phyloP scores from a whole-genome alignment of 2,888 invertebrate species.

The Xanthia togata region DNA sequence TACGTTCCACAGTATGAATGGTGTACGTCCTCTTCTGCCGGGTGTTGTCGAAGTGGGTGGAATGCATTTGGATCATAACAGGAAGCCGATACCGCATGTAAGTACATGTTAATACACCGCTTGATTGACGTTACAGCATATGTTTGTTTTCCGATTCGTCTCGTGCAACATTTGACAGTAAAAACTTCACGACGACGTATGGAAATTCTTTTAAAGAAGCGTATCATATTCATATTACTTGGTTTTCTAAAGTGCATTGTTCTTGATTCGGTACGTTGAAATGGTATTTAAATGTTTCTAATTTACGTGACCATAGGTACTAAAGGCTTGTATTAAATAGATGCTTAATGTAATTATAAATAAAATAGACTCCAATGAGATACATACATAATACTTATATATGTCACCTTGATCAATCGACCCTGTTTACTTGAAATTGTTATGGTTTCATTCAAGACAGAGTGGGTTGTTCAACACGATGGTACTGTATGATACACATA shows the following conservation, averaged over 20 bases:
- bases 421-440: slow-evolving; percentile 20
- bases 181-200: not conserved
- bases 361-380: not conserved
- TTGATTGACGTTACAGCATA: not conserved
- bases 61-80: slow-evolving; percentile 87
- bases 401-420: slow-evolving; percentile 11
- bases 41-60: slow-evolving; percentile 92
- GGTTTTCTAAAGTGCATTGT: slow-evolving; percentile 20
- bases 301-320: not conserved
- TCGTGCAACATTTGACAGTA: not conserved
- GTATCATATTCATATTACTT: not conserved
- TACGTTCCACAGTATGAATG: slow-evolving; percentile 91
- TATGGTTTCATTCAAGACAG: slow-evolving; percentile 36
- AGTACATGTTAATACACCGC: slow-evolving; percentile 63
- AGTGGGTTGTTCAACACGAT: not conserved
- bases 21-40: slow-evolving; percentile 89
- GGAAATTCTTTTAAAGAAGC: not conserved
- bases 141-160: slow-evolving; percentile 18
- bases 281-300: not conserved
- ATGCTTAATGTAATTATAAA: not conserved
- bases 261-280: not conserved
- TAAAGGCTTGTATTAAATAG: not conserved
- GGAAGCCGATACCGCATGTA: slow-evolving; percentile 85
- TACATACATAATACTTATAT: not conserved
- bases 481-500: not conserved